Conservation (phyloP, 2,888 invertebrate species). For the Leucophora obtusa region DNA sequence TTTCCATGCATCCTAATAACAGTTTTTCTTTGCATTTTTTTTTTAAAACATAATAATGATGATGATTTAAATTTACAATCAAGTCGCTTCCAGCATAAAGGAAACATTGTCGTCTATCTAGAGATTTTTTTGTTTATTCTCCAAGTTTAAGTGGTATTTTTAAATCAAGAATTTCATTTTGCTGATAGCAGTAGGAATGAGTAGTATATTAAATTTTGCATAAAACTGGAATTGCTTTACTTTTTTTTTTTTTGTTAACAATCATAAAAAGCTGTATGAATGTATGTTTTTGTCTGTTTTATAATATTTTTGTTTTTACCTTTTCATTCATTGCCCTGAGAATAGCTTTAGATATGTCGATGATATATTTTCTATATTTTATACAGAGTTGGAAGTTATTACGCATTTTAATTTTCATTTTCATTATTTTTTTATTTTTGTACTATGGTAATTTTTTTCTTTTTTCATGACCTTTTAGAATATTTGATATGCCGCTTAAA, state of each 20-base stretch:
- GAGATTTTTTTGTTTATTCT: background rate
- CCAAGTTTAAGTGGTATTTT: background rate
- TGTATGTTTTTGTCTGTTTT: background rate
- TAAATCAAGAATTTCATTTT: background rate
- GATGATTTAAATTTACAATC: too few relatives aligned
- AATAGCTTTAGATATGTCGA: conserved; percentile 1
- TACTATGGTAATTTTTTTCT: too few relatives aligned
- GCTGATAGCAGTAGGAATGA: background rate
- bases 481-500: too few relatives aligned
- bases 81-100: too few relatives aligned
- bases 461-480: too few relatives aligned
- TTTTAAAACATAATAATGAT: too few relatives aligned
- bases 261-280: background rate
- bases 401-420: too few relatives aligned
- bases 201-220: conserved; percentile 33
- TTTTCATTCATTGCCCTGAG: conserved; percentile 21
- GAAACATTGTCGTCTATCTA: too few relatives aligned
- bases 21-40: too few relatives aligned
- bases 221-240: background rate
- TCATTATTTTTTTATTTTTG: too few relatives aligned
- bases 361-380: background rate
- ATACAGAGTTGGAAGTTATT: too few relatives aligned
- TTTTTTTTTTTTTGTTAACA: background rate
- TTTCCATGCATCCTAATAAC: too few relatives aligned
- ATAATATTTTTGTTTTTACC: conserved; percentile 17